Percentiles rank a stretch among this genome's conserved stretches.
Conservation (phyloP, 2,888 invertebrate species). For the Harmothoe impar region DNA sequence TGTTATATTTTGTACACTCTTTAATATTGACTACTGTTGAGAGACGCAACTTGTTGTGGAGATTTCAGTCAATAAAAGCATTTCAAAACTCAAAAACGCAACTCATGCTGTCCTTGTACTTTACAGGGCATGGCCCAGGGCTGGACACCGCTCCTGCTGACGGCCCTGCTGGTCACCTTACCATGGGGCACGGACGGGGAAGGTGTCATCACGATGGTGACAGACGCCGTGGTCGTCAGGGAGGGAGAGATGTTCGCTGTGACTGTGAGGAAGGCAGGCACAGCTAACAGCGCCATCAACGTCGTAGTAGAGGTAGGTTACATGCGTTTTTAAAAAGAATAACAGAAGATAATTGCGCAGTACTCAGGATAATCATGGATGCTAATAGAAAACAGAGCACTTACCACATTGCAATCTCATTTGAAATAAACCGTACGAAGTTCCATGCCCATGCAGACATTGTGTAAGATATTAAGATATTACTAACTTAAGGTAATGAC, state of each 20-base stretch:
- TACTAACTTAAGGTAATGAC: too few relatives aligned
- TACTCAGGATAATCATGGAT: neutral
- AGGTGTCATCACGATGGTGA: conserved; percentile 70
- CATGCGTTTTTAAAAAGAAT: neutral
- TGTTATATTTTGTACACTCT: neutral
- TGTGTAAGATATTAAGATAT: too few relatives aligned
- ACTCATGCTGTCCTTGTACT: too few relatives aligned
- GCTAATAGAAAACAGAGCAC: too few relatives aligned
- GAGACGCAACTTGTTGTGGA: too few relatives aligned
- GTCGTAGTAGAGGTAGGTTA: conserved; percentile 75
- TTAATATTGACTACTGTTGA: neutral
- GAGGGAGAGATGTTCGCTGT: conserved; percentile 75
- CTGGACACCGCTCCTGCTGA: conserved; percentile 24
- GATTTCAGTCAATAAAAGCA: too few relatives aligned
- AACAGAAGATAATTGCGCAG: neutral
- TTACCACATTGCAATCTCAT: neutral
- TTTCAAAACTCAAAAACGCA: too few relatives aligned
- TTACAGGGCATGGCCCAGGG: neutral
- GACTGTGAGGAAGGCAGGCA: conserved; percentile 72
- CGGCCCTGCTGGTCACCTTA: neutral
- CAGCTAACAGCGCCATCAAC: conserved; percentile 72
- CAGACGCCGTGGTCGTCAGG: conserved; percentile 71
- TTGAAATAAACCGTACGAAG: too few relatives aligned
- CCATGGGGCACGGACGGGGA: neutral
- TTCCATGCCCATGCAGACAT: too few relatives aligned